A percentile compares a stretch with the other conserved stretches of the same genome.
phyloP scores from a whole-genome alignment of 2,113 vertebrate genomes.

The Bostrychus sinensis region DNA sequence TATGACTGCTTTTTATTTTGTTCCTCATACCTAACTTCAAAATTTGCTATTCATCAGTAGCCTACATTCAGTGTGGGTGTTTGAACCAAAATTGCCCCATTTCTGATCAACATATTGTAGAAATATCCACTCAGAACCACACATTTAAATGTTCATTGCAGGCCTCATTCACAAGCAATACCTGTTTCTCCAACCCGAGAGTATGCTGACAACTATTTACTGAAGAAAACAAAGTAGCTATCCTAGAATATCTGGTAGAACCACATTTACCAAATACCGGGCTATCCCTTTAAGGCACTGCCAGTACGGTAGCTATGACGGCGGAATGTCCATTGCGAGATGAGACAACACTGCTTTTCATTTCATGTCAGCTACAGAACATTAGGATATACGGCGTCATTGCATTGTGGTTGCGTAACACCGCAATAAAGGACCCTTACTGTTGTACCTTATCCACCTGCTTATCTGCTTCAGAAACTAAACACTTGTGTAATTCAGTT shows the following conservation, averaged over 20 bases:
- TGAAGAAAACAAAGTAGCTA: neutral
- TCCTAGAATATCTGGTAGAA: neutral
- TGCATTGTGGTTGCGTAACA: neutral
- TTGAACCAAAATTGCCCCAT: too few species aligned
- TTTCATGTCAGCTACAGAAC: too few species aligned
- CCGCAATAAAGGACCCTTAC: neutral
- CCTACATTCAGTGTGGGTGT: too few species aligned
- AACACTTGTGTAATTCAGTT: conserved; percentile 8
- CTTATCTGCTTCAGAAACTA: neutral
- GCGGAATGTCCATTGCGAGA: neutral
- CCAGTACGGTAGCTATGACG: neutral
- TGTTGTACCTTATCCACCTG: neutral
- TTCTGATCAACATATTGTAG: too few species aligned
- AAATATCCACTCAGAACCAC: too few species aligned
- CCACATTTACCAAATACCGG: neutral
- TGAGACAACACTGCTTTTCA: neutral
- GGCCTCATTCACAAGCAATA: neutral
- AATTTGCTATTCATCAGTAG: too few species aligned
- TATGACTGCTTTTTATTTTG: too few species aligned
- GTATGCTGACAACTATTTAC: too few species aligned
- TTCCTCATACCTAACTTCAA: too few species aligned
- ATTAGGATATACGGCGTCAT: neutral
- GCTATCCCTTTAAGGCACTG: neutral
- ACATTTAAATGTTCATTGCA: too few species aligned
- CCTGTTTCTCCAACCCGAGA: neutral